Conservation (phyloP, 2,888 invertebrate species). For the Dasysyrphus tricinctus region DNA sequence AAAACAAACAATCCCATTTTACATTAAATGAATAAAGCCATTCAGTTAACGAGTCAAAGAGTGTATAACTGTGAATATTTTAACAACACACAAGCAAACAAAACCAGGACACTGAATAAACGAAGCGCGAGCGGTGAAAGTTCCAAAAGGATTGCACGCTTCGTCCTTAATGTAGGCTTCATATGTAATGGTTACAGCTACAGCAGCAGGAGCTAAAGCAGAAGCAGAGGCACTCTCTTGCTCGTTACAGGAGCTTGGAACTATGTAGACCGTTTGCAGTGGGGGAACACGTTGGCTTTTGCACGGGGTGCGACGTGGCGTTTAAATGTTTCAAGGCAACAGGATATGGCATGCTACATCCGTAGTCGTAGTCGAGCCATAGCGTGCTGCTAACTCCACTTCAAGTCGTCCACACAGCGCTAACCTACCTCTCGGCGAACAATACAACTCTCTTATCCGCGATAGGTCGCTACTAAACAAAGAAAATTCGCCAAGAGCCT, state of each 20-base stretch:
- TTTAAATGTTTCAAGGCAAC: conserved; percentile 72
- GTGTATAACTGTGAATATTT: conserved; percentile 70
- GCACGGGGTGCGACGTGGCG: conserved; percentile 31
- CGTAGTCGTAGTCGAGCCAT: conserved; percentile 45
- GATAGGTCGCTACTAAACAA: conserved; percentile 63
- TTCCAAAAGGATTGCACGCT: conserved; percentile 63
- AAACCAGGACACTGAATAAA: conserved; percentile 71
- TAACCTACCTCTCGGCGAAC: conserved; percentile 43
- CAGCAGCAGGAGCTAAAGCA: conserved; percentile 4
- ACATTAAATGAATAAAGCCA: conserved; percentile 73
- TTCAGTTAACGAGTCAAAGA: conserved; percentile 74
- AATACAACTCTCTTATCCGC: conserved; percentile 46
- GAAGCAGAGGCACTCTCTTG: conserved; percentile 1
- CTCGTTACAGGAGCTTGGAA: conserved; percentile 7
- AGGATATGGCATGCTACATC: conserved; percentile 71
- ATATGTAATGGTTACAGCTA: not conserved
- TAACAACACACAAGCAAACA: conserved; percentile 69
- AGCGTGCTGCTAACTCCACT: conserved; percentile 66
- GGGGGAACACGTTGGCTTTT: conserved; percentile 29
- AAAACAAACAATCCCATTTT: conserved; percentile 64
- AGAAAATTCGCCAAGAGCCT: conserved; percentile 63
- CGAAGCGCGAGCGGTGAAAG: conserved; percentile 51
- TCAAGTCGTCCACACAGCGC: conserved; percentile 45
- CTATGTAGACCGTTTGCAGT: conserved; percentile 32
- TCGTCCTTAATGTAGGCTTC: conserved; percentile 21